Percentiles rank a stretch among this genome's conserved stretches.
phyloP scores from a whole-genome alignment of 2,797 vertebrate species.

The Knipowitschia caucasica region DNA sequence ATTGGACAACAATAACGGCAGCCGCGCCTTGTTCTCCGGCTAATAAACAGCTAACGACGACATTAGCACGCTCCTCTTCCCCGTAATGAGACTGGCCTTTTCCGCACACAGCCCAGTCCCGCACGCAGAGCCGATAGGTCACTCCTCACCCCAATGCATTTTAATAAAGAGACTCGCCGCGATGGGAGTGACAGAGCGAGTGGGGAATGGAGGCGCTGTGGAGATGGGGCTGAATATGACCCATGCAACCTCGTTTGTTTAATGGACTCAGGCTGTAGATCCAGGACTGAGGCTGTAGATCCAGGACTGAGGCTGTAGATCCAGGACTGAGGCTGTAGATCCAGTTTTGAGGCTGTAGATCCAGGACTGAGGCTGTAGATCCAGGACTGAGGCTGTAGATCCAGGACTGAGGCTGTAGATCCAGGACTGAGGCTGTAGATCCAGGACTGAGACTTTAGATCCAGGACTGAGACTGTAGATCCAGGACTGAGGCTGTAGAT shows the following conservation, averaged over 20 bases:
- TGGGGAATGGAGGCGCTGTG: conserved; percentile 45
- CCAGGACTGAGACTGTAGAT: too few relatives aligned
- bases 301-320: too few relatives aligned
- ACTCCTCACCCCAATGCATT: conserved; percentile 2
- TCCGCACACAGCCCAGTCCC: background rate
- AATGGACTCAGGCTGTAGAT: too few relatives aligned
- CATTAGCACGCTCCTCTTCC: conserved; percentile 1
- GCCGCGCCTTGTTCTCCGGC: background rate
- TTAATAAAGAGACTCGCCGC: background rate
- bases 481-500: too few relatives aligned
- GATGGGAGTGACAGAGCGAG: conserved; percentile 42
- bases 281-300: too few relatives aligned
- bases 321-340: too few relatives aligned
- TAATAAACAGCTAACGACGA: background rate
- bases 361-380: too few relatives aligned
- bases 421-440: too few relatives aligned
- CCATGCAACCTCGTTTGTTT: background rate
- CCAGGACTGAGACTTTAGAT: too few relatives aligned
- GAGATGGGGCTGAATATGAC: conserved; percentile 7
- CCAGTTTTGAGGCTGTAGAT: too few relatives aligned
- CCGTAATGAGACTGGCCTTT: conserved; percentile 8
- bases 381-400: too few relatives aligned
- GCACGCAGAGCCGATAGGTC: conserved; percentile 5
- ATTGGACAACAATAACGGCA: background rate
- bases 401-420: too few relatives aligned